phyloP scores from a whole-genome alignment of 2,797 vertebrate genomes.

The Syncerus caffer region DNA sequence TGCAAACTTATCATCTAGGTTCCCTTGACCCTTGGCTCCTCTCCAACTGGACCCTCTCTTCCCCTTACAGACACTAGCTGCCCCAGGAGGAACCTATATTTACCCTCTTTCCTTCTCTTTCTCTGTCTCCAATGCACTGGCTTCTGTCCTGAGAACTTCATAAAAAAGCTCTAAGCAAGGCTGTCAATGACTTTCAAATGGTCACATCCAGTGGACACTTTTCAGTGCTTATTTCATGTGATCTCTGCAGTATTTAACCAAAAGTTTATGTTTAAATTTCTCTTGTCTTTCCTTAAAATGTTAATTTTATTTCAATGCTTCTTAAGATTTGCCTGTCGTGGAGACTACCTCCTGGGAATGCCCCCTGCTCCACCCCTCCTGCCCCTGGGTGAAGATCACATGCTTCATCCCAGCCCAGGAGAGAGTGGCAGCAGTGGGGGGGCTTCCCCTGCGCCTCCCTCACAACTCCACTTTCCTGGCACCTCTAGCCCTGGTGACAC shows the following conservation, averaged over 20 bases:
- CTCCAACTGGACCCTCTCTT: neutral
- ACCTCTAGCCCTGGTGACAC: neutral
- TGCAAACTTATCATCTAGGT: neutral
- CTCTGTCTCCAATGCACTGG: neutral
- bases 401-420: neutral
- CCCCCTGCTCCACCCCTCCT: neutral
- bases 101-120: neutral
- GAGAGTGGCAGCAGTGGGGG: fast-evolving
- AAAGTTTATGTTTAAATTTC: neutral
- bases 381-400: neutral
- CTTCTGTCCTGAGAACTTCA: neutral
- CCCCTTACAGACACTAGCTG: neutral
- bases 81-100: neutral
- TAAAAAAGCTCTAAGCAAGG: neutral
- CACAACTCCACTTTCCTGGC: too few species aligned
- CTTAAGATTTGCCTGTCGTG: fast-evolving
- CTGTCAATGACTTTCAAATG: neutral
- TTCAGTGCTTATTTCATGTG: neutral
- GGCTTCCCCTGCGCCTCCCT: neutral
- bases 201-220: neutral
- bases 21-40: neutral
- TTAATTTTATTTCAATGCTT: neutral
- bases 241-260: neutral
- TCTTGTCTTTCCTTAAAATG: neutral
- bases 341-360: neutral